Evolutionary conservation across 2,113 vertebrate species (phyloP), one percentile per base, ranked within the genome.

Genomic region (Dryoscopus gambensis): DNA sequence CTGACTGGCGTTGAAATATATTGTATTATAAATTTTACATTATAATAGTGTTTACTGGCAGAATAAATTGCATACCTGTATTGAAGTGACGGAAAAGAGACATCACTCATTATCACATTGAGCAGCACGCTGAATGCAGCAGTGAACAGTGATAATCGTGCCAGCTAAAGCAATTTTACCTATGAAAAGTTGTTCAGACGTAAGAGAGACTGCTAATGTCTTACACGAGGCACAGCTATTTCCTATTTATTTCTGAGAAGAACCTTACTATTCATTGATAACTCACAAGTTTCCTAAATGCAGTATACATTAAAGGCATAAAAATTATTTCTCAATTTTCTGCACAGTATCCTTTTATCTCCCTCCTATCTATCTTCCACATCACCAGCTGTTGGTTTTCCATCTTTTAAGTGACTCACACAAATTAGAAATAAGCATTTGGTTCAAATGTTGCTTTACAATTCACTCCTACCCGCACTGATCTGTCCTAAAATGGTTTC

Each of bases 21-120:
- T 85, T 97, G 93, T 97, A 97, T 97, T 97, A 95, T 97, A 96
- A 96, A 96, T 97, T 97, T 97, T 96, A 96, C 93, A 96, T 97
- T 96, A 97, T 96, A 97, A 97, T 91, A 95, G 87, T 97, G 95
- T 97, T 97, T 97, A 97, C 96, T 94, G 93, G 94, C 35, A 74
- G 96, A 97, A 97, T 90, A 95, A 97, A 97, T 91, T 90, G 79
- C 93, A 97, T 94, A 91, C 86, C 92, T 97, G 77, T 92, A 89
- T 86, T 94, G 90, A 95, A 88, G 92, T 91, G 93, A 97, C 82
- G 85, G 86, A 96, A 92, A 96, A 82, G 91, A 95, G 84, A 91
- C 95, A 87, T 91, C 84, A 82, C 96, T 97, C 82, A 96, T 87
- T 96, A 95, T 95, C 95, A 88, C 85, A 69, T 96, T 96, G 78